Evolutionary conservation across 2,888 invertebrate species (phyloP).

Genomic region (Anoplius nigerrimus): DNA sequence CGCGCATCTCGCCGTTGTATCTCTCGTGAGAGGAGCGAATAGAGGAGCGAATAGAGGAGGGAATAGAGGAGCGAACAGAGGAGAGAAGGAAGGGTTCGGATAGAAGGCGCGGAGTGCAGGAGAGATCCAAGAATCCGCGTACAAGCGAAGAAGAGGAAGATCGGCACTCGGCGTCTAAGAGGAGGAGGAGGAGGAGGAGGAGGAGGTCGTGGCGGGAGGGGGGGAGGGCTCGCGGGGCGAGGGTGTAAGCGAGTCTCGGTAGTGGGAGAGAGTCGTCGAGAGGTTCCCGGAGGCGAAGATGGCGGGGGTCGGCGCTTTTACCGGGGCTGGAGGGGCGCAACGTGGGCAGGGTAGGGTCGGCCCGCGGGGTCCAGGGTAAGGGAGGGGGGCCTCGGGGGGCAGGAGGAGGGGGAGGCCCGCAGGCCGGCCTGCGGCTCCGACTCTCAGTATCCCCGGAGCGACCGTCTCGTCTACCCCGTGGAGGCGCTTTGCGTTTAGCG

Average conservation of each 20-base stretch:
- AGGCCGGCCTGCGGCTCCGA: constrained; percentile 74
- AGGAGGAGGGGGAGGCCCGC: constrained; percentile 70
- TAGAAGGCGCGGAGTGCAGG: constrained; percentile 20
- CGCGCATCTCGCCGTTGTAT: too few species aligned
- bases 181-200: neutral
- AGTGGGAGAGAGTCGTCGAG: constrained; percentile 10
- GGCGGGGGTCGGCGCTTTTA: constrained; percentile 21
- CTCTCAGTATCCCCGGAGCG: constrained; percentile 75
- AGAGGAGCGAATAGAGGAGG: too few species aligned
- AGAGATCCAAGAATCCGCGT: constrained; percentile 12
- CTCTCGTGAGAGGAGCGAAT: too few species aligned
- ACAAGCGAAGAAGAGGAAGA: neutral
- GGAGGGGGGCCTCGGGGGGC: constrained; percentile 22
- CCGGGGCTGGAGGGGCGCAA: constrained; percentile 32
- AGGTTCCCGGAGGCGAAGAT: constrained; percentile 13
- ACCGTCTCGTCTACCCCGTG: constrained; percentile 75
- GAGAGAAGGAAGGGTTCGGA: constrained; percentile 4
- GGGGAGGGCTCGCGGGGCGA: constrained; percentile 17
- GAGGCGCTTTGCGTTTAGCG: constrained; percentile 38
- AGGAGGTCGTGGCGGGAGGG: neutral
- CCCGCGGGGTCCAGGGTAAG: constrained; percentile 18
- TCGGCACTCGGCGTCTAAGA: neutral
- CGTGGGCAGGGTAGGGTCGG: constrained; percentile 31
- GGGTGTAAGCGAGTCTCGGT: neutral
- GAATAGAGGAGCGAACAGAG: neutral